These are phyloP conservation scores for Siderastrea siderea DNA, from an alignment of 92 coral and sea anemone species.

Conservation along the genomic window DNA sequence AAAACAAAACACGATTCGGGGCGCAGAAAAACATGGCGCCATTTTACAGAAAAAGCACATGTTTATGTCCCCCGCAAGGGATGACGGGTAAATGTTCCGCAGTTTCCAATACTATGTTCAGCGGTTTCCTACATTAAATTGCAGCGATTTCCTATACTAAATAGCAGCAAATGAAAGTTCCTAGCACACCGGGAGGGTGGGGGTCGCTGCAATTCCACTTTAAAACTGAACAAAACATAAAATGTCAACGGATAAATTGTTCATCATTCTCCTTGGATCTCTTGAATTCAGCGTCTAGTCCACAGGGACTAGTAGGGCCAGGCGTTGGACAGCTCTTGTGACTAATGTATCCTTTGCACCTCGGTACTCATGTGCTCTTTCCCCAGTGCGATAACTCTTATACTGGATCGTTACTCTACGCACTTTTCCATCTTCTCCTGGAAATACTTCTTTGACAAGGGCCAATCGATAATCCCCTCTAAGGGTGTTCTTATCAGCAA, in stretches of 20 bases:
- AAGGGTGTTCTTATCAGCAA: constrained; percentile 72
- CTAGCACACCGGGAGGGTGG: neutral
- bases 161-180: constrained; percentile 17
- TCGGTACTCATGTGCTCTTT: constrained; percentile 44
- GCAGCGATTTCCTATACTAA: neutral
- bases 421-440: constrained; percentile 73
- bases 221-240: constrained; percentile 7
- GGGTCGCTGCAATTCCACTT: constrained; percentile 45
- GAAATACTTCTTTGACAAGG: constrained; percentile 68
- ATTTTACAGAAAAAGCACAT: neutral
- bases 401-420: constrained; percentile 68
- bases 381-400: constrained; percentile 27
- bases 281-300: constrained; percentile 42
- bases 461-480: constrained; percentile 65
- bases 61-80: neutral
- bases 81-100: neutral
- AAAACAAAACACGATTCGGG: too few species aligned
- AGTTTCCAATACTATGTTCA: too few species aligned
- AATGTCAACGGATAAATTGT: constrained; percentile 8
- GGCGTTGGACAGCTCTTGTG: constrained; percentile 53
- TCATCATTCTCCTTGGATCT: constrained; percentile 18
- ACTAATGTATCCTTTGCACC: constrained; percentile 45
- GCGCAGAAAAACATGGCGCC: neutral
- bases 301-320: constrained; percentile 63
- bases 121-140: too few species aligned